phyloP scores from a whole-genome alignment of 2,113 vertebrate genomes.

The Erythrolamprus reginae region DNA sequence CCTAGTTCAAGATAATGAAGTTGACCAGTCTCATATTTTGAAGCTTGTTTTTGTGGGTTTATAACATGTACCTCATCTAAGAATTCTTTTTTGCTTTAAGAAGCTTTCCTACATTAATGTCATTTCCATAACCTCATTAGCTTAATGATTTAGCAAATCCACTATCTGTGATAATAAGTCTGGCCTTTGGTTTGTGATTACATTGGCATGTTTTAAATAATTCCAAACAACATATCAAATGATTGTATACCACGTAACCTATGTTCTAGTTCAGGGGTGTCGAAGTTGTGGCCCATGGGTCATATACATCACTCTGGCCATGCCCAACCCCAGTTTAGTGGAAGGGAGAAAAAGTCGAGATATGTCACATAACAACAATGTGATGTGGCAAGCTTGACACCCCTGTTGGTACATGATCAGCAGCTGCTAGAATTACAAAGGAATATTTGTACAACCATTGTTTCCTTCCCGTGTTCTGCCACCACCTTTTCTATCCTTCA shows the following conservation, averaged over 20 bases:
- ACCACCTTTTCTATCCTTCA: background rate
- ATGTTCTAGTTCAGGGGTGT: background rate
- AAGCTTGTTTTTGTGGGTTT: background rate
- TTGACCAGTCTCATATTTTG: background rate
- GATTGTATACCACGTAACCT: background rate
- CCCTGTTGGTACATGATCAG: background rate
- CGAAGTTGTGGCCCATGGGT: too few relatives aligned
- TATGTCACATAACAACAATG: too few relatives aligned
- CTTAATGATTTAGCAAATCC: background rate
- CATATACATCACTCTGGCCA: too few relatives aligned
- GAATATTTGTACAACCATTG: background rate
- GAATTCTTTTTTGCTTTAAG: background rate
- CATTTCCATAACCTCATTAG: background rate
- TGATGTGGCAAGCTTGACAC: too few relatives aligned
- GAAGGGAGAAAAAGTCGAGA: fast-evolving
- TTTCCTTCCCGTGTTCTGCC: background rate
- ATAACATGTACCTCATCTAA: background rate
- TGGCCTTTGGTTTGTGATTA: background rate
- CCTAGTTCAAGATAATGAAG: background rate
- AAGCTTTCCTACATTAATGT: background rate
- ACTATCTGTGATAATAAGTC: background rate
- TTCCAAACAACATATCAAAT: background rate
- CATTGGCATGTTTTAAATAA: background rate
- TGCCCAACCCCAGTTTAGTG: too few relatives aligned
- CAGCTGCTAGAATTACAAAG: background rate